Base-by-base conservation (phyloP, 2,888 invertebrate species). In the Protula sp. region DNA sequence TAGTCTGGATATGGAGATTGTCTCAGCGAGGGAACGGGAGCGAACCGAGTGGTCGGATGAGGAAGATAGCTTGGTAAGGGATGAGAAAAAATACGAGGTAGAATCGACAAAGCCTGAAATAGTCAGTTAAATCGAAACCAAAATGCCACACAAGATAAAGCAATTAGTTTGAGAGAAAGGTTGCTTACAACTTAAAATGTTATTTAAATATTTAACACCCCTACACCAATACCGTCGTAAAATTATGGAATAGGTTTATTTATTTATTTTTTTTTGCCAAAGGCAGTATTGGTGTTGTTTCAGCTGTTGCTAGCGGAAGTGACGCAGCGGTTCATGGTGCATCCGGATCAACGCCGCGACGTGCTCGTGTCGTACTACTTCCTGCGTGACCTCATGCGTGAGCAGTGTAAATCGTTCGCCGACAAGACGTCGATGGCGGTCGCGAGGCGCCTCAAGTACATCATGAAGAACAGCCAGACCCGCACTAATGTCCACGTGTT, bases 341-440 rank as follows among this genome's bases (percentile, higher is more conserved):
- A 53, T 3, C 22, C 54, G 2, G 29, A 56, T 14, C 24, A 54
- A 24, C 52, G 50, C 22, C 50, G 54, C 22, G 47, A 38, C 58
- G 48, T 56, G 47, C 53, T 62, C 30, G 45, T 62, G 27, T 30
- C 52, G 47, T 58, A 45, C 26, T 30, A 24, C 30, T 60, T 68
- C 31, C 68, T 79, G 2, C 66, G 80, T 19, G 77, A 80, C 65
- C 55, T 76, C 31, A 60, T 80, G 51, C 75, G 77, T 61, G 65
- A 72, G 58, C 64, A 69, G 47, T 67, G 70, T 14, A 72, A 73
- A 2, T 47, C 28, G 2, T 62, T 66, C 3, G 5, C 81, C 30
- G 87, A 88, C 72, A 90, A 90, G 78, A 88, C 89, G 0, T 86
- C 88, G 0, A 80, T 83, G 52, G 87, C 89, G 0, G 88, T 88